Conservation (phyloP, 2,113 vertebrate genomes). For the Garra rufa region DNA sequence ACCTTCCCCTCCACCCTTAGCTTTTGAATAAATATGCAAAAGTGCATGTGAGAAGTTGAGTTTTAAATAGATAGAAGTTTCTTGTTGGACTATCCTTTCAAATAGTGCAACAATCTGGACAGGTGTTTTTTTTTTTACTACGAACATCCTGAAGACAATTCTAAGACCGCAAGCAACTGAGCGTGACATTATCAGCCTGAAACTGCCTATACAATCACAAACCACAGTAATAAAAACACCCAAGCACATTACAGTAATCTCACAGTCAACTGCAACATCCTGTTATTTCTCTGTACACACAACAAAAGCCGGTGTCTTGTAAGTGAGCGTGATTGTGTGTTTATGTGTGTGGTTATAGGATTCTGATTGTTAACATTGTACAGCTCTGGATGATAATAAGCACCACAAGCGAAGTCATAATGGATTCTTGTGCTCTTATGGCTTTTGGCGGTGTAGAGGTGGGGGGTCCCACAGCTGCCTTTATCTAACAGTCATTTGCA, state of each 20-base stretch:
- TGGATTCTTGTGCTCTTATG: slow-evolving; percentile 5
- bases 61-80: neutral
- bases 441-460: neutral
- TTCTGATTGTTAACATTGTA: slow-evolving; percentile 21
- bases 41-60: neutral
- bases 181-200: neutral
- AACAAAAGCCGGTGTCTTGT: neutral
- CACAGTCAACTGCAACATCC: neutral
- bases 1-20: neutral
- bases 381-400: neutral
- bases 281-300: slow-evolving; percentile 14
- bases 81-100: neutral
- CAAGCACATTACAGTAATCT: neutral
- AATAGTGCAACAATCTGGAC: neutral
- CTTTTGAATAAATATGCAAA: neutral
- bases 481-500: slow-evolving; percentile 21
- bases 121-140: neutral
- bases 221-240: slow-evolving; percentile 21
- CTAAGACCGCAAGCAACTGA: neutral
- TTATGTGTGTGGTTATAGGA: slow-evolving; percentile 7
- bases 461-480: neutral
- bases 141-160: neutral
- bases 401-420: neutral
- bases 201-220: slow-evolving; percentile 2
- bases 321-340: neutral